phyloP scores from a whole-genome alignment of 2,797 vertebrate species.

The Periparus ater region DNA sequence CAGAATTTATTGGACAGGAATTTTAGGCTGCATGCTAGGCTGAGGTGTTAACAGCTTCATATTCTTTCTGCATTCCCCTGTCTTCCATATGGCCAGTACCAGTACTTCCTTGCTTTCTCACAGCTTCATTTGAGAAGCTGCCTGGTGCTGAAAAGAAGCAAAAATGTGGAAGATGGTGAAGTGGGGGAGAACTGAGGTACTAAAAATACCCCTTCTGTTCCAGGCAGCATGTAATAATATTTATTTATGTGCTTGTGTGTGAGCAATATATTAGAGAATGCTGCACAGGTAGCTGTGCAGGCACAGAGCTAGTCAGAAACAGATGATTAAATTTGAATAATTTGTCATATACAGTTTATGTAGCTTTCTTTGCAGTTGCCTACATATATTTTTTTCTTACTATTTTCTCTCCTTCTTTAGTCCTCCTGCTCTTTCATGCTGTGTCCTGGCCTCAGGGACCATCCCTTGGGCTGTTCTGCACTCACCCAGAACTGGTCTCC shows the following conservation, averaged over 20 bases:
- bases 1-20: not conserved
- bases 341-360: not conserved
- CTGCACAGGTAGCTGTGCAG: not conserved
- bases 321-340: not conserved
- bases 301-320: not conserved
- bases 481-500: slow-evolving; percentile 38
- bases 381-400: slow-evolving; percentile 37
- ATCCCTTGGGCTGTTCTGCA: slow-evolving; percentile 44
- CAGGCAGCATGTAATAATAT: not conserved
- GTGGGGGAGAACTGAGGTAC: not conserved
- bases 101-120: not conserved
- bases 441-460: slow-evolving; percentile 40
- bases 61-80: not conserved
- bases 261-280: slow-evolving; percentile 24
- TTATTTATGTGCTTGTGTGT: slow-evolving; percentile 67
- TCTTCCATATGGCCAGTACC: not conserved
- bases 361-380: slow-evolving; percentile 29
- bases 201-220: not conserved
- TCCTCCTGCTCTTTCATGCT: slow-evolving; percentile 2
- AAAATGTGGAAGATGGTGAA: not conserved
- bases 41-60: not conserved
- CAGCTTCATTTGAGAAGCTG: not conserved
- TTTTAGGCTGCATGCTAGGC: not conserved
- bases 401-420: slow-evolving; percentile 32
- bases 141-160: not conserved